Conservation (phyloP, 64 coral and sea anemone species). For the Pocillopora verrucosa region DNA sequence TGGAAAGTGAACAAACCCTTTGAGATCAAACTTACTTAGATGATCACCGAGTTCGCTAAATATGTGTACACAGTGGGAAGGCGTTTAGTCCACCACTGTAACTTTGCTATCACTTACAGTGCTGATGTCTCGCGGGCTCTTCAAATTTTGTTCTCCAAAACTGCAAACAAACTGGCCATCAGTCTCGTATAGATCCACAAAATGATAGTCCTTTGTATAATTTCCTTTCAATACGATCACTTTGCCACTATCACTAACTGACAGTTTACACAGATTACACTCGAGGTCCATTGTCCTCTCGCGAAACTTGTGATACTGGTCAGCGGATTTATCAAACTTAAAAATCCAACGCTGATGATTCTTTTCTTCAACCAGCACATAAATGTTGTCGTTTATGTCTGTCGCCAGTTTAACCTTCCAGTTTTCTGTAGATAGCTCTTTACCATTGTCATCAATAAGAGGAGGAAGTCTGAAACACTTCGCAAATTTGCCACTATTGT, state of each 20-base stretch:
- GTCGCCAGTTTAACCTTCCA: neutral
- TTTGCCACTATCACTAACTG: neutral
- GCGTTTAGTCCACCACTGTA: neutral
- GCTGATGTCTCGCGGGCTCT: neutral
- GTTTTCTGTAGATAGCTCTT: neutral
- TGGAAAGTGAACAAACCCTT: neutral
- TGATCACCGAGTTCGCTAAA: neutral
- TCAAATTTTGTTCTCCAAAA: conserved; percentile 15
- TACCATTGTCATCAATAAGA: neutral
- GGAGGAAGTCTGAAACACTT: neutral
- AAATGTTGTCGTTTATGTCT: conserved; percentile 25
- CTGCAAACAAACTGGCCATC: conserved; percentile 7
- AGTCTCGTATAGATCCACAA: conserved; percentile 22
- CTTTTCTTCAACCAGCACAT: neutral
- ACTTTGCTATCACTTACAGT: conserved; percentile 4
- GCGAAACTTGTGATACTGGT: conserved; percentile 2
- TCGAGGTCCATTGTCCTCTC: neutral
- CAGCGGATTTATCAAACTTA: neutral
- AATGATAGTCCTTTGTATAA: neutral
- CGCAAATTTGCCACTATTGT: conserved; percentile 33
- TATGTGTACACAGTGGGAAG: neutral
- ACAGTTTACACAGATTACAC: too few relatives aligned
- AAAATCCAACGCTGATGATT: neutral
- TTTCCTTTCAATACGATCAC: neutral
- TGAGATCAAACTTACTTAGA: neutral